Conservation (phyloP, 2,113 vertebrate genomes). For the Columba janthina region DNA sequence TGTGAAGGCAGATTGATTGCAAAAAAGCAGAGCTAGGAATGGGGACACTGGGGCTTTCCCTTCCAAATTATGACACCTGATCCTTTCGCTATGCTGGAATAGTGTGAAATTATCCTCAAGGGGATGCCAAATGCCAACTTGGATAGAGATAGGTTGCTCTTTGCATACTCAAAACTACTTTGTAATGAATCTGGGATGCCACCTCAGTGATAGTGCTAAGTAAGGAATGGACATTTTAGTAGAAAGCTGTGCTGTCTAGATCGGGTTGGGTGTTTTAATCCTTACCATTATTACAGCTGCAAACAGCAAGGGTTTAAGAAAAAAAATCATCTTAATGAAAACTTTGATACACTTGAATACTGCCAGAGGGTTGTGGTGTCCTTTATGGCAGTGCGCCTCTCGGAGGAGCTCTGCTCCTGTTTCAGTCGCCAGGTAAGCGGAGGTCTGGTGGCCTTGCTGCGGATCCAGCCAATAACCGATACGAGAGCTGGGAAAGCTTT, state of each 20-base stretch:
- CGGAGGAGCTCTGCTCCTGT: neutral
- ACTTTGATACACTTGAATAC: neutral
- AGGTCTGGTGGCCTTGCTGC: neutral
- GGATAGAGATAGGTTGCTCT: neutral
- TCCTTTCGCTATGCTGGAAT: accelerated
- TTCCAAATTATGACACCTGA: neutral
- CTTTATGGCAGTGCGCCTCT: neutral
- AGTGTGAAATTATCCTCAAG: conserved; percentile 12
- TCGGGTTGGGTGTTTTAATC: neutral
- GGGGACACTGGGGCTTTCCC: neutral
- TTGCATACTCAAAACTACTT: neutral
- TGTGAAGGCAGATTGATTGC: neutral
- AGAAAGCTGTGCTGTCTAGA: neutral
- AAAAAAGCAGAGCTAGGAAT: neutral
- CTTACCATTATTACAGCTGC: neutral
- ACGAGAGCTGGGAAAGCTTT: neutral
- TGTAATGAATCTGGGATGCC: neutral
- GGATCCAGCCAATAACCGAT: neutral
- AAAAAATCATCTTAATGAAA: neutral
- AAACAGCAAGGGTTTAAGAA: neutral
- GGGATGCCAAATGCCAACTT: neutral
- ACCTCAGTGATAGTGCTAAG: neutral
- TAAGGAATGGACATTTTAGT: neutral
- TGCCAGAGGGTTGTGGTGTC: neutral
- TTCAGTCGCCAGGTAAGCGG: neutral